Evolutionary conservation across 2,888 invertebrate species (phyloP), one percentile per base, ranked within the genome.

Genomic region (Polietes domitor): DNA sequence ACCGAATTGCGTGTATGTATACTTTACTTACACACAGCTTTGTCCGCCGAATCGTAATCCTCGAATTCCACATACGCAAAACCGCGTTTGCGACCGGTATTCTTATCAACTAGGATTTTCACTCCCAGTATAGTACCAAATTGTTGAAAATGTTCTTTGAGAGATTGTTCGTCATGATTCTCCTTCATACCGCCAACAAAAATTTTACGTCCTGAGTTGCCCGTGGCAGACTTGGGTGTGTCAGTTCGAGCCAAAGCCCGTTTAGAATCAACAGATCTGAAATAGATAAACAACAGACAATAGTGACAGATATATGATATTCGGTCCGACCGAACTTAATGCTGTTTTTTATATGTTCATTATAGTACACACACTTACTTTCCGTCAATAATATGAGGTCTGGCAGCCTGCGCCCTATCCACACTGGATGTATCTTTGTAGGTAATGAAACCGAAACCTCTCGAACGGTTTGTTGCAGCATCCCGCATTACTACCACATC

Each of bases 331-430:
- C 9, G 32, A n/a, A n/a, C n/a, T n/a, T n/a, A n/a, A n/a, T n/a
- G n/a, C n/a, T n/a, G n/a, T n/a, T n/a, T n/a, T n/a, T 9, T 9
- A 32, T 32, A 9, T 32, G 9, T 32, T 32, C 32, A 32, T 32
- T 32, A 6, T 32, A 32, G n/a, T n/a, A 32, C 4, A 50, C 15
- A 26, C 47, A 91, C 93, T 93, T 90, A 94, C 94, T 94, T 94
- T 86, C 89, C 88, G 81, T 91, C 91, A 76, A 91, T 88, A 47
- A 86, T 85, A 50, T 91, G 91, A 0, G 91, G 91, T 43, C 90
- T 87, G 0, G 89, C 86, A 15, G 83, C 78, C 77, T 91, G 91
- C 4, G 91, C 91, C 75, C 89, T 88, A 26, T 91, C 91, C 7
- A 91, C 90, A 71, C 90, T 86, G 7, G 82, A 82, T 5, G 88